These are phyloP conservation scores for Rutpela maculata DNA, from an alignment of 2,888 invertebrate genomes.

Conservation along the genomic window DNA sequence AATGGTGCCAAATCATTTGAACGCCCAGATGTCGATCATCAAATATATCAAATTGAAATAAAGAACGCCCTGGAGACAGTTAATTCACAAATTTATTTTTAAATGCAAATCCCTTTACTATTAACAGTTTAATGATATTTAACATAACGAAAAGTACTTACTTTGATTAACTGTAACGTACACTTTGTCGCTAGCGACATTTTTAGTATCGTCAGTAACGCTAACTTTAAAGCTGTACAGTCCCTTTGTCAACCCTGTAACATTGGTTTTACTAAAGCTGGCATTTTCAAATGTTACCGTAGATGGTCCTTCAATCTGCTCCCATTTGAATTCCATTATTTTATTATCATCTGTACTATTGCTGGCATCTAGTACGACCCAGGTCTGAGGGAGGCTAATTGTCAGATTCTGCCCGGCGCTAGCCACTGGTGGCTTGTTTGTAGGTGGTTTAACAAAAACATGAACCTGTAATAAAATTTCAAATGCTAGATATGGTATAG, in stretches of 20 bases:
- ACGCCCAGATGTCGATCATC: too few relatives aligned
- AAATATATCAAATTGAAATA: too few relatives aligned
- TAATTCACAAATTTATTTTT: background rate
- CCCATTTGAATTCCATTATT: conserved; percentile 90
- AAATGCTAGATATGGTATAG: background rate
- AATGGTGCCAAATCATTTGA: too few relatives aligned
- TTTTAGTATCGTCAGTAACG: conserved; percentile 90
- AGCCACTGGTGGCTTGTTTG: conserved; percentile 88
- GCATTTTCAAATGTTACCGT: conserved; percentile 74
- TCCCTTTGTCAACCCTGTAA: conserved; percentile 88
- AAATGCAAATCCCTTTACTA: conserved; percentile 17
- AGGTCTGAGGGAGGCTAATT: conserved; percentile 89
- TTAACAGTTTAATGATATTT: background rate
- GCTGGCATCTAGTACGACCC: conserved; percentile 87
- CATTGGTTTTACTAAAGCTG: conserved; percentile 79
- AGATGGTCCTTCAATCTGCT: conserved; percentile 83
- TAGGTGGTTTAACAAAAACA: conserved; percentile 94
- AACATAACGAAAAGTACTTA: conserved; percentile 73
- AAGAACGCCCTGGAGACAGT: too few relatives aligned
- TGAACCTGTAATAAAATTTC: conserved; percentile 79
- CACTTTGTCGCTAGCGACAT: conserved; percentile 84
- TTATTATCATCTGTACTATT: conserved; percentile 85
- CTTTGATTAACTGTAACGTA: conserved; percentile 90
- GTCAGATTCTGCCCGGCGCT: conserved; percentile 80
- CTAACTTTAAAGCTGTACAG: conserved; percentile 87